phyloP scores from a whole-genome alignment of 2,888 invertebrate species.

The Scrobipalpa costella region DNA sequence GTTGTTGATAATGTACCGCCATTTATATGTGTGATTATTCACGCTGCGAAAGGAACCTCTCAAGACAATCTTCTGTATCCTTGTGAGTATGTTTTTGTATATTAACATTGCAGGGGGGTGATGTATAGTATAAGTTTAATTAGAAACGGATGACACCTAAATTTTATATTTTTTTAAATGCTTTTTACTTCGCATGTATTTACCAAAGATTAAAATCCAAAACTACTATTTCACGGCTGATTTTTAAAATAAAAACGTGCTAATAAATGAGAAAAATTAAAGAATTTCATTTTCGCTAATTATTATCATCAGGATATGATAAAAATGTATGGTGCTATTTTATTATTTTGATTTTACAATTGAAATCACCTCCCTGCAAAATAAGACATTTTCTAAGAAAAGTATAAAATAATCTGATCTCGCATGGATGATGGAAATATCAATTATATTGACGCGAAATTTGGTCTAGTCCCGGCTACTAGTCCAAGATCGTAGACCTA shows the following conservation, averaged over 20 bases:
- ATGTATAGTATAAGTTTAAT: neutral
- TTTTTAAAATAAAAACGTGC: too few relatives aligned
- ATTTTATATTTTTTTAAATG: too few relatives aligned
- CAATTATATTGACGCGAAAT: neutral
- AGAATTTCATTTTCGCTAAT: too few relatives aligned
- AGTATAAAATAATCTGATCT: neutral
- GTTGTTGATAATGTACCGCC: conserved; percentile 8
- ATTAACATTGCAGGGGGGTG: conserved; percentile 10
- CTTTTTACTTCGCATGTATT: neutral
- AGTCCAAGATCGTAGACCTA: neutral
- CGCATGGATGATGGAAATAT: neutral
- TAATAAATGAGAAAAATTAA: too few relatives aligned
- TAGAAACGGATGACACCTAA: too few relatives aligned
- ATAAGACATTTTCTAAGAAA: conserved; percentile 15
- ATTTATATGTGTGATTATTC: conserved; percentile 31
- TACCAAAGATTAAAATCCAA: too few relatives aligned
- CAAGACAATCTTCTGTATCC: conserved; percentile 83
- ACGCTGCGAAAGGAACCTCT: conserved; percentile 80
- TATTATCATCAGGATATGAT: neutral
- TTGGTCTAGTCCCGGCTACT: conserved; percentile 2
- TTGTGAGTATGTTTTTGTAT: conserved; percentile 76
- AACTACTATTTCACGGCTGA: too few relatives aligned
- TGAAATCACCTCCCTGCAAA: conserved; percentile 4
- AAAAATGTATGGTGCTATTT: neutral
- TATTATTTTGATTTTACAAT: neutral